A percentile compares a stretch with the other conserved stretches of the same genome.
Conservation (phyloP, 2,113 vertebrate genomes). For the Xiphophorus couchianus region DNA sequence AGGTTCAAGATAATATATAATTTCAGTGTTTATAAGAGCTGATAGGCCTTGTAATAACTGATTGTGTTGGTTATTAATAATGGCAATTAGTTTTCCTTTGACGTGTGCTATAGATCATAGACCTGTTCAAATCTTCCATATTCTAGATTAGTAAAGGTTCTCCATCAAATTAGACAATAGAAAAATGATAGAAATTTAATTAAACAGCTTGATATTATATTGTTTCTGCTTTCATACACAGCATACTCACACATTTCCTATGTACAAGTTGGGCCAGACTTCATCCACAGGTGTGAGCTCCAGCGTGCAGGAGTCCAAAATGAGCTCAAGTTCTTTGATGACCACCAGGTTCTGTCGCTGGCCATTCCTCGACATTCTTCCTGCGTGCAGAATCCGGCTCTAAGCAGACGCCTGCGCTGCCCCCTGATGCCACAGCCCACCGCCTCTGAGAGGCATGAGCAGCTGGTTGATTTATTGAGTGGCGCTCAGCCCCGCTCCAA, state of each 20-base stretch:
- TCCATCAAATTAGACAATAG: neutral
- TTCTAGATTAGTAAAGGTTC: no score
- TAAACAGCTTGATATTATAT: neutral
- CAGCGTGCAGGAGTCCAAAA: slow-evolving; percentile 80
- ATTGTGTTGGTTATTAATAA: no score
- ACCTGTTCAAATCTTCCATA: neutral
- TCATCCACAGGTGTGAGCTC: slow-evolving; percentile 81
- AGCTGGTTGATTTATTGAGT: slow-evolving; percentile 62
- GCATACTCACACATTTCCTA: slow-evolving; percentile 82
- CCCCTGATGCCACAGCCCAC: slow-evolving; percentile 5
- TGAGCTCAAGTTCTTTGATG: slow-evolving; percentile 68
- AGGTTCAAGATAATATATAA: neutral
- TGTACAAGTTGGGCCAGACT: slow-evolving; percentile 83
- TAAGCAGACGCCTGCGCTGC: slow-evolving; percentile 16
- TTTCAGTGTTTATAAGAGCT: neutral
- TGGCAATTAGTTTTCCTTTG: no score
- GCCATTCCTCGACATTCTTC: slow-evolving; percentile 67
- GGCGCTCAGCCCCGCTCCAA: slow-evolving; percentile 36
- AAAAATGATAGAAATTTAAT: neutral
- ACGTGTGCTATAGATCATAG: no score
- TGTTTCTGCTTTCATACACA: slow-evolving; percentile 3
- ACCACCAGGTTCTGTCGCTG: slow-evolving; percentile 57
- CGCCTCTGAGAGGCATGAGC: slow-evolving; percentile 57
- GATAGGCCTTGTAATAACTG: no score
- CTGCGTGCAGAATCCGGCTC: slow-evolving; percentile 14